Evolutionary conservation across 1,140 invertebrate species (phyloP).

Genomic region (Drosophila ogumai): DNA sequence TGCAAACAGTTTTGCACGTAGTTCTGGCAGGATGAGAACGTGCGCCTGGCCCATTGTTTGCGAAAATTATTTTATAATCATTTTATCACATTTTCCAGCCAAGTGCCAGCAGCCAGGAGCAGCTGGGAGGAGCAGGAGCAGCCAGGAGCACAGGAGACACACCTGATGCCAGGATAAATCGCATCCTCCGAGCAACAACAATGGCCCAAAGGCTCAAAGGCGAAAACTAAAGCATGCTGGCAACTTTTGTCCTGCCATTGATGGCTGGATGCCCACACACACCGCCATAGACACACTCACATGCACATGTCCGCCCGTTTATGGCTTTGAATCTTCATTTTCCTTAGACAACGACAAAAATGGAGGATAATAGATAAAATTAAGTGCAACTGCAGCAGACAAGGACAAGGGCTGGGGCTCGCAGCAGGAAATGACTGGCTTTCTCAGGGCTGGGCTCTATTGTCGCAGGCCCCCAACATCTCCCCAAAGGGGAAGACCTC

Average conservation of each 20-base stretch:
- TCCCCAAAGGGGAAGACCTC: not conserved
- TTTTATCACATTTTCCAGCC: constrained; percentile 78
- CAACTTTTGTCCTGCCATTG: constrained; percentile 57
- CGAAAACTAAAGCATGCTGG: constrained; percentile 33
- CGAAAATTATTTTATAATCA: constrained; percentile 82
- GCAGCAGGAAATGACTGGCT: constrained; percentile 17
- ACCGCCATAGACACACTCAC: constrained; percentile 26
- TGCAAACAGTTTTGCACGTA: constrained; percentile 54
- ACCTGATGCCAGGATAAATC: constrained; percentile 66
- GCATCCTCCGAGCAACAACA: constrained; percentile 32
- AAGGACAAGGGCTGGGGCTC: constrained; percentile 26
- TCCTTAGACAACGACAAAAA: constrained; percentile 79
- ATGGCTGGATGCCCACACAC: constrained; percentile 36
- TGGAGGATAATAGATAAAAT: constrained; percentile 79
- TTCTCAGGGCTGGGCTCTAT: constrained; percentile 19
- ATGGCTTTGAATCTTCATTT: constrained; percentile 81
- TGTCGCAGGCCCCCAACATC: constrained; percentile 17
- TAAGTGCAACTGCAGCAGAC: constrained; percentile 80
- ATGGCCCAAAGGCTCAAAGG: constrained; percentile 20
- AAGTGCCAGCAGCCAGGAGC: constrained; percentile 51
- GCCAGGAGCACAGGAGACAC: constrained; percentile 42
- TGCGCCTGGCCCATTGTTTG: constrained; percentile 66
- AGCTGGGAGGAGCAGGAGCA: constrained; percentile 12
- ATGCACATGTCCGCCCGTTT: constrained; percentile 34
- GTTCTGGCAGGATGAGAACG: constrained; percentile 25